A percentile compares a stretch with the other conserved stretches of the same genome.
These are phyloP conservation scores for Columba janthina DNA, from an alignment of 2,113 vertebrate genomes.

Conservation along the genomic window DNA sequence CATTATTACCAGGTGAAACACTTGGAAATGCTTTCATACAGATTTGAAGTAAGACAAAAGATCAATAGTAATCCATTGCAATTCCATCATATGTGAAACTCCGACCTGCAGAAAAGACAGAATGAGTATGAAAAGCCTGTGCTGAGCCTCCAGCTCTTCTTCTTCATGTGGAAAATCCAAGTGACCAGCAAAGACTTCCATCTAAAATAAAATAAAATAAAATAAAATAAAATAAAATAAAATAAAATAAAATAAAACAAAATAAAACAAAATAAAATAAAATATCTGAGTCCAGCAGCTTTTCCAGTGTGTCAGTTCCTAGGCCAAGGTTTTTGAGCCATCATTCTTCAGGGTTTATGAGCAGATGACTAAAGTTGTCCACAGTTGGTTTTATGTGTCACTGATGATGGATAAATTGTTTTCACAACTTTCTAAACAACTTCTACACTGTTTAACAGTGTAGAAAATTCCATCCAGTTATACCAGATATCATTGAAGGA, in stretches of 20 bases:
- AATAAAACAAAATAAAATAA: not conserved
- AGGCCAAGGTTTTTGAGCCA: not conserved
- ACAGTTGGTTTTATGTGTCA: not conserved
- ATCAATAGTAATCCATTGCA: not conserved
- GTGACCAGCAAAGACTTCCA: not conserved
- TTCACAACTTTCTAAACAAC: not conserved
- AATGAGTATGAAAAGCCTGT: not conserved
- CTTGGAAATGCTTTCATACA: not conserved
- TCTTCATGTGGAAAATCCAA: not conserved
- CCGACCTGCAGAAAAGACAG: not conserved
- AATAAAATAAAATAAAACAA: too few relatives aligned
- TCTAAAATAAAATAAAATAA: not conserved
- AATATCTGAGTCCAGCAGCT: not conserved
- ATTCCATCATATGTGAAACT: not conserved
- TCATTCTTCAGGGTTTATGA: not conserved
- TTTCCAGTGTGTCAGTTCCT: not conserved
- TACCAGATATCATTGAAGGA: not conserved
- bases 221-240: not conserved
- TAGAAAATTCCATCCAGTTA: conserved; percentile 2
- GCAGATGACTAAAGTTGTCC: not conserved
- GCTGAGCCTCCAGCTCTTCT: not conserved
- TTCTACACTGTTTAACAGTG: not conserved
- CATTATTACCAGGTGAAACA: not conserved
- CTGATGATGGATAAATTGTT: not conserved
- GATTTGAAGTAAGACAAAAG: not conserved